phyloP scores from a whole-genome alignment of 1,140 invertebrate species.

The Streblospio benedicti region DNA sequence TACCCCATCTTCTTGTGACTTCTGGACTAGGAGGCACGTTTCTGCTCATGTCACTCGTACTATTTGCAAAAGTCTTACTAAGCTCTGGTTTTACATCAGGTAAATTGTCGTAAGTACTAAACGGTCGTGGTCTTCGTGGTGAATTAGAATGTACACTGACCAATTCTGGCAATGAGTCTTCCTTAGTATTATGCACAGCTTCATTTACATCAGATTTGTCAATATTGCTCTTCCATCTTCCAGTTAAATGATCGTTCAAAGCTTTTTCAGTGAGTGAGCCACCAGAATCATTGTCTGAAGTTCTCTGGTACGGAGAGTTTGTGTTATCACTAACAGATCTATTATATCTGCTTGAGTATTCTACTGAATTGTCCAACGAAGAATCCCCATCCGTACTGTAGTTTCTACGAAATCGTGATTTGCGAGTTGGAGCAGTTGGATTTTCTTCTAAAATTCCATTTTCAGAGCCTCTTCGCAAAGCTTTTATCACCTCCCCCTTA shows the following conservation, averaged over 20 bases:
- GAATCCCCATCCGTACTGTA: background rate
- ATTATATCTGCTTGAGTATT: no score
- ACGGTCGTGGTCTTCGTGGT: background rate
- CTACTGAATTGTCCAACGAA: no score
- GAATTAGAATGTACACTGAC: background rate
- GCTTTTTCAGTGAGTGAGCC: constrained; percentile 8
- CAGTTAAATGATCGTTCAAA: constrained; percentile 7
- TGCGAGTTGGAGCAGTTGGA: background rate
- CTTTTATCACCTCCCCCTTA: no score
- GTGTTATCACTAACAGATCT: no score
- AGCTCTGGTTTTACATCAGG: background rate
- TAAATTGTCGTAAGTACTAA: constrained; percentile 9
- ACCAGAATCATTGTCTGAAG: background rate
- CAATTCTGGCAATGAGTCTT: background rate
- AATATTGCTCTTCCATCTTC: constrained; percentile 1
- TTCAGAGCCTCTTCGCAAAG: no score
- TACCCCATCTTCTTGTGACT: background rate
- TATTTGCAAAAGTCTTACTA: background rate
- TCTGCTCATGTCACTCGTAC: constrained; percentile 1
- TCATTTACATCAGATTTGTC: constrained; percentile 1
- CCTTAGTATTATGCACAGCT: background rate
- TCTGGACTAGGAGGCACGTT: no score
- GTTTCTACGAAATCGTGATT: background rate
- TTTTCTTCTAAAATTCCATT: no score
- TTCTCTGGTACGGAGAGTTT: constrained; percentile 27